A percentile compares a stretch with the other conserved stretches of the same genome.
These are phyloP conservation scores for Musca vetustissima DNA, from an alignment of 1,140 invertebrate genomes.

Conservation along the genomic window DNA sequence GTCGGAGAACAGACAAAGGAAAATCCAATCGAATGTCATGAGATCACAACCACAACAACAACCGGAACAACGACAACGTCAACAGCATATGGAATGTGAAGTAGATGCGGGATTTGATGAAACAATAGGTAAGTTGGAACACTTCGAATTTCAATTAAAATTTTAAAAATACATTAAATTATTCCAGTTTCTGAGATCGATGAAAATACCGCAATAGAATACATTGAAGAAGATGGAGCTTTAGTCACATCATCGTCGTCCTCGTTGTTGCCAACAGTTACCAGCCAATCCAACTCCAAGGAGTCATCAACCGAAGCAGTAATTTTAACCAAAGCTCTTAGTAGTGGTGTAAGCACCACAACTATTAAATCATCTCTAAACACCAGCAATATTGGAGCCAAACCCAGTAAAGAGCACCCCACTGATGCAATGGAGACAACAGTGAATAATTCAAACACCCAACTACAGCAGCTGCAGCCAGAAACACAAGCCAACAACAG, in stretches of 20 bases:
- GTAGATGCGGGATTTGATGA: slow-evolving; percentile 28
- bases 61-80: slow-evolving; percentile 1
- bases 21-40: no score
- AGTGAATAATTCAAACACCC: slow-evolving; percentile 24
- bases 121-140: slow-evolving; percentile 34
- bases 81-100: slow-evolving; percentile 17
- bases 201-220: slow-evolving; percentile 49
- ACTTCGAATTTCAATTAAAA: no score
- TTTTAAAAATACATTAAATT: slow-evolving; percentile 10
- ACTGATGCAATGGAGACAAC: not conserved
- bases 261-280: not conserved
- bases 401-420: not conserved
- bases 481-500: slow-evolving; percentile 37
- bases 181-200: slow-evolving; percentile 47
- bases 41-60: not conserved
- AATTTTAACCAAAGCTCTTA: no score
- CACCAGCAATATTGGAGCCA: not conserved
- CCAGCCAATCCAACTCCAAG: not conserved
- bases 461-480: slow-evolving; percentile 23
- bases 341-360: no score
- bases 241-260: slow-evolving; percentile 22
- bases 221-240: slow-evolving; percentile 39
- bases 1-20: no score
- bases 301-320: no score
- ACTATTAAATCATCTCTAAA: not conserved